Conservation (phyloP, 2,113 vertebrate species). For the Ailuropoda melanoleuca region DNA sequence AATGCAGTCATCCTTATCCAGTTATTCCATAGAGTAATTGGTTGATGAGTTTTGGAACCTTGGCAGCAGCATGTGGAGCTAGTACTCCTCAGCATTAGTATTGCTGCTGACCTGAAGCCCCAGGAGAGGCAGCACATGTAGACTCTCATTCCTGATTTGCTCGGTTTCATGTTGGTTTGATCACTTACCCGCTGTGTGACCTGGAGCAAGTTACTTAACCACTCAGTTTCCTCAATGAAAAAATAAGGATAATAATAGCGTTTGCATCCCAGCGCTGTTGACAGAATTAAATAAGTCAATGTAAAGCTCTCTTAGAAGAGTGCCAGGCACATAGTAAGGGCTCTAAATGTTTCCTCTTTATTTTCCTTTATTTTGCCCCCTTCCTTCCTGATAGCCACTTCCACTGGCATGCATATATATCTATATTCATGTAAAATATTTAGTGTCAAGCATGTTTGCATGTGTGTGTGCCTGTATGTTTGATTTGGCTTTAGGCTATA, state of each 20-base stretch:
- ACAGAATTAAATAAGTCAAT: not conserved
- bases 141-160: not conserved
- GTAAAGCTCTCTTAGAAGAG: not conserved
- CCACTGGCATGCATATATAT: not conserved
- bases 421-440: not conserved
- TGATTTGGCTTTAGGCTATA: not conserved
- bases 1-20: not conserved
- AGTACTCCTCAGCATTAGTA: not conserved
- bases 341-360: not conserved
- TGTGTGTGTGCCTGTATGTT: not conserved
- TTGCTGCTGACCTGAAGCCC: not conserved
- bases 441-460: not conserved
- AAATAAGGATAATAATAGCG: not conserved
- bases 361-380: not conserved
- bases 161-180: not conserved
- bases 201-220: not conserved
- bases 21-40: not conserved
- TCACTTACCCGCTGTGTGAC: not conserved
- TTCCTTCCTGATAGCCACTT: not conserved
- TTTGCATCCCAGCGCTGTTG: not conserved
- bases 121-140: not conserved
- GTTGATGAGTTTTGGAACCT: not conserved
- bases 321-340: not conserved
- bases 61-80: not conserved
- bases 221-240: not conserved